A percentile compares a stretch with the other conserved stretches of the same genome.
Conservation (phyloP, 2,113 vertebrate species). For the Vidua macroura region DNA sequence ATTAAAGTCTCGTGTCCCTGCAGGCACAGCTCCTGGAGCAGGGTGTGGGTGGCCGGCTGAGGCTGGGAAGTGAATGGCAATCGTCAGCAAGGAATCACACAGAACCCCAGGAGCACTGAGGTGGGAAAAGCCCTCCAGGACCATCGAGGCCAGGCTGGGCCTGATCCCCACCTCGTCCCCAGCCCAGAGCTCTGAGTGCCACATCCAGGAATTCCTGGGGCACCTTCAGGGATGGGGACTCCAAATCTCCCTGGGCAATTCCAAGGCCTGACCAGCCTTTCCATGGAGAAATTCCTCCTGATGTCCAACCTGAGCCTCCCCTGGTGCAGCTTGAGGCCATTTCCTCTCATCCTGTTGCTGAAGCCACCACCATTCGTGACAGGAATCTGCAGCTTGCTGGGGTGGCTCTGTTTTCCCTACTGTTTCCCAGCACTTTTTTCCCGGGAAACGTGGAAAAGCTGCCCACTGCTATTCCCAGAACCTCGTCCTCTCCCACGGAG, state of each 20-base stretch:
- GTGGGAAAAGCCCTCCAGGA: neutral
- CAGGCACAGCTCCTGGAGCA: neutral
- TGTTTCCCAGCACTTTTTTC: neutral
- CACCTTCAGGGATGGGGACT: neutral
- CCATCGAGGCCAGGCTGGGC: fast-evolving
- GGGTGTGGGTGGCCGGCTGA: neutral
- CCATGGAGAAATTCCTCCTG: neutral
- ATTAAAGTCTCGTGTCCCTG: neutral
- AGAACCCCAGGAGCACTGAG: neutral
- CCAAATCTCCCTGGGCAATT: neutral
- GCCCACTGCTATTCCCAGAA: neutral
- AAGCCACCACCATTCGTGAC: neutral
- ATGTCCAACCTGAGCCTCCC: neutral
- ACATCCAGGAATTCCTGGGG: neutral
- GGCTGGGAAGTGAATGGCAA: neutral
- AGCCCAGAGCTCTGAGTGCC: neutral
- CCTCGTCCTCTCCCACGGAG: neutral
- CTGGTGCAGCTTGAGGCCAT: neutral
- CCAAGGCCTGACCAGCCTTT: fast-evolving
- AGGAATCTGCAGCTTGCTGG: neutral
- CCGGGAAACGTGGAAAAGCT: neutral
- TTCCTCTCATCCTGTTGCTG: neutral
- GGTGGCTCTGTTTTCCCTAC: neutral
- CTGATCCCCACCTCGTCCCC: neutral
- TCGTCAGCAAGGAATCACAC: neutral